These are phyloP conservation scores for Caenorhabditis remanei DNA, from an alignment of 1,140 invertebrate species.

Conservation along the genomic window DNA sequence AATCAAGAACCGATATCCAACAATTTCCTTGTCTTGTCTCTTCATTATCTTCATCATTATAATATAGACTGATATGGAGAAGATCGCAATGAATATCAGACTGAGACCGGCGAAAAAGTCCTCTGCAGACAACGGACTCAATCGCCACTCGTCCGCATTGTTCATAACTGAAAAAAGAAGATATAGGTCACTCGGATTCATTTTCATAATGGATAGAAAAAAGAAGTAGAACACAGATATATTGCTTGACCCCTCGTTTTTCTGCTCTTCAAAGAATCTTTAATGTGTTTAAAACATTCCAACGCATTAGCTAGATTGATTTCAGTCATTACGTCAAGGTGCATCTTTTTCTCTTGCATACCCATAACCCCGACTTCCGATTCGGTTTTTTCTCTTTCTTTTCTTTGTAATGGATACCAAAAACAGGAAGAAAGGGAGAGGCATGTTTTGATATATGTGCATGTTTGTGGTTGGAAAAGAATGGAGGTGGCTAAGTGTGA, in stretches of 20 bases:
- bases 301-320: slow-evolving; percentile 45
- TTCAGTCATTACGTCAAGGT: slow-evolving; percentile 37
- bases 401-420: background rate
- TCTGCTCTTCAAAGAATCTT: slow-evolving; percentile 7
- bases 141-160: slow-evolving; percentile 44
- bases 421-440: slow-evolving; percentile 3
- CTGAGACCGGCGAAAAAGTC: slow-evolving; percentile 41
- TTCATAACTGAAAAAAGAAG: slow-evolving; percentile 43
- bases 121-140: slow-evolving; percentile 27
- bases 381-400: slow-evolving; percentile 13
- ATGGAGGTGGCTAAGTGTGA: slow-evolving; percentile 17
- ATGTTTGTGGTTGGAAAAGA: background rate
- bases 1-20: slow-evolving; percentile 72
- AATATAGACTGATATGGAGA: background rate
- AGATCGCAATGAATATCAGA: slow-evolving; percentile 12
- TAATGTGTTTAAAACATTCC: slow-evolving; percentile 7
- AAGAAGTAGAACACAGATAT: background rate
- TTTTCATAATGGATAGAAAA: background rate
- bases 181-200: background rate
- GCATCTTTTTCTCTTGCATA: slow-evolving; percentile 34
- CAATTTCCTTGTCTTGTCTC: slow-evolving; percentile 63
- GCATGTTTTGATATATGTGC: background rate
- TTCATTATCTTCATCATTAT: slow-evolving; percentile 48
- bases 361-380: slow-evolving; percentile 3
- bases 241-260: background rate